These are phyloP conservation scores for Saimiri boliviensis DNA, from an alignment of 2,113 vertebrate genomes.

Conservation along the genomic window DNA sequence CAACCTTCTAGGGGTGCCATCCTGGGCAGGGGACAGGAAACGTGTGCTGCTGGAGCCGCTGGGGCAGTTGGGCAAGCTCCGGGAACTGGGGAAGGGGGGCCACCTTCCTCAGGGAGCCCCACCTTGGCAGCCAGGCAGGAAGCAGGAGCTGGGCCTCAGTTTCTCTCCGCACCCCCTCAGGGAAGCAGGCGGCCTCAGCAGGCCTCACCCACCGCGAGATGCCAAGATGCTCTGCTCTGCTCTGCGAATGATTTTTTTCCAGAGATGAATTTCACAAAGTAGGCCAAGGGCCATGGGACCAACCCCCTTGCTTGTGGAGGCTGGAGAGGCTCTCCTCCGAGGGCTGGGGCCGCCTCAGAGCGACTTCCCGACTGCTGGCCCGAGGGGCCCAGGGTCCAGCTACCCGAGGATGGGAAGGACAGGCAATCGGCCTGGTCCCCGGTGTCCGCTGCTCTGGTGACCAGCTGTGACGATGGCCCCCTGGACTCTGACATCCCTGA, in stretches of 20 bases:
- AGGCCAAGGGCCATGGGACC: slow-evolving; percentile 69
- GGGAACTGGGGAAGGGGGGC: neutral
- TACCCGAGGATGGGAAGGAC: neutral
- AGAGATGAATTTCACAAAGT: slow-evolving; percentile 69
- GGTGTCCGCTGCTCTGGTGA: neutral
- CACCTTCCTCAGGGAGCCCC: neutral
- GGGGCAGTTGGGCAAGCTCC: neutral
- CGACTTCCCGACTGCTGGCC: neutral
- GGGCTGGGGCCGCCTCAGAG: neutral
- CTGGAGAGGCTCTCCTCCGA: slow-evolving; percentile 15
- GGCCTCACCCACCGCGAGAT: neutral
- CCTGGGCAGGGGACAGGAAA: neutral
- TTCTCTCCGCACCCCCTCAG: neutral
- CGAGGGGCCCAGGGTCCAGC: neutral
- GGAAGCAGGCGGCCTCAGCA: neutral
- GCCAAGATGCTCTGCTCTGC: neutral
- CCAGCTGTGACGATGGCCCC: neutral
- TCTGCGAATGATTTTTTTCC: slow-evolving; percentile 43
- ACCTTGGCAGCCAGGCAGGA: neutral
- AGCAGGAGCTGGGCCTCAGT: neutral
- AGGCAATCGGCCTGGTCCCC: neutral
- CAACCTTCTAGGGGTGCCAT: neutral
- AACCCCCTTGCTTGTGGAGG: slow-evolving; percentile 37
- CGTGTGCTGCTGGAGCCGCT: neutral
- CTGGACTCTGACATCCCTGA: neutral